Percentiles rank a stretch among this genome's conserved stretches.
Evolutionary conservation across 1,140 invertebrate genomes (phyloP).

Genomic region (Whitmania pigra): DNA sequence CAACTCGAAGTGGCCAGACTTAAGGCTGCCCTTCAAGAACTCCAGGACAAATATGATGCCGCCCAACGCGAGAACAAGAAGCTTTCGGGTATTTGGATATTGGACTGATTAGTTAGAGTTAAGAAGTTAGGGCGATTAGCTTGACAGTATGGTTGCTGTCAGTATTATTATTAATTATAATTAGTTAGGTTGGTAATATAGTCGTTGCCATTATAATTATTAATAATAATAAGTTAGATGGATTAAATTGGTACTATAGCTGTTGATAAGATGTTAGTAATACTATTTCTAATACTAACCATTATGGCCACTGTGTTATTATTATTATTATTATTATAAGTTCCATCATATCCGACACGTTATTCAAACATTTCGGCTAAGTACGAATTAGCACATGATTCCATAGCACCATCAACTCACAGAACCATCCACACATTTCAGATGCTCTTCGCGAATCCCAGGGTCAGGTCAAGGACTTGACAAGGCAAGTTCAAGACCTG

Average conservation of each 20-base stretch:
- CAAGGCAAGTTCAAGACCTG: slow-evolving; percentile 37
- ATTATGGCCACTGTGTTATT: too few species aligned
- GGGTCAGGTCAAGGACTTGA: slow-evolving; percentile 38
- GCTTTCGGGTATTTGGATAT: slow-evolving; percentile 32
- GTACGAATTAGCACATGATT: not conserved
- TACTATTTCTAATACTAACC: too few species aligned
- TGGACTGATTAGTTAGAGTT: not conserved
- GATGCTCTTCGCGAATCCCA: slow-evolving; percentile 37
- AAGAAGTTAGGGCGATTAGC: not conserved
- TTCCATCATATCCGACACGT: not conserved
- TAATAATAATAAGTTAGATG: too few species aligned
- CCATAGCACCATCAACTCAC: too few species aligned
- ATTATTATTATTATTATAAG: too few species aligned
- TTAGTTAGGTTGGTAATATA: not conserved
- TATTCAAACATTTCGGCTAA: not conserved
- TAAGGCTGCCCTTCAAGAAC: slow-evolving; percentile 35
- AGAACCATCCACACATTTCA: not conserved
- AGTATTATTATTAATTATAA: too few species aligned
- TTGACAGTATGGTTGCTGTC: too few species aligned
- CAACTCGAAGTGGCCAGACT: slow-evolving; percentile 36
- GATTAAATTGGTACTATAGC: too few species aligned
- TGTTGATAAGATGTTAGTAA: too few species aligned
- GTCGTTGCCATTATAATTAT: too few species aligned
- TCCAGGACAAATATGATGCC: slow-evolving; percentile 37
- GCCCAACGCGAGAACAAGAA: slow-evolving; percentile 40